Evolutionary conservation across 2,113 vertebrate genomes (phyloP).

Genomic region (Motacilla tschutschensis): DNA sequence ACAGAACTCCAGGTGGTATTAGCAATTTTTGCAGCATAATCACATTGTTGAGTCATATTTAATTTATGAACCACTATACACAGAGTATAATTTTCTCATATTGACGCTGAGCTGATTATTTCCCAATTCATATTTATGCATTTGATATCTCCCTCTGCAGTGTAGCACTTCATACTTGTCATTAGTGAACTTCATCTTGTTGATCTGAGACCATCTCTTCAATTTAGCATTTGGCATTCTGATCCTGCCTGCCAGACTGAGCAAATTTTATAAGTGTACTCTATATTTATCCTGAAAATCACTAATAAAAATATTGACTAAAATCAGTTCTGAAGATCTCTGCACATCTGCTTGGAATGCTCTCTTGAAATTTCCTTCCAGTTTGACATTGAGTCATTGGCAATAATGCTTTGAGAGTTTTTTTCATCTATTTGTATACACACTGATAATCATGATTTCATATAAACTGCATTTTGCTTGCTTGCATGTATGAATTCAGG

Average conservation of each 20-base stretch:
- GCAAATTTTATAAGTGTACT: slow-evolving; percentile 31
- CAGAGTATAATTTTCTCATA: slow-evolving; percentile 34
- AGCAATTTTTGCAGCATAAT: slow-evolving; percentile 25
- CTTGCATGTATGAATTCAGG: not conserved
- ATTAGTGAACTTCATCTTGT: slow-evolving; percentile 37
- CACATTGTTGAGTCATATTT: slow-evolving; percentile 47
- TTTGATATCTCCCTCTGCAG: slow-evolving; percentile 23
- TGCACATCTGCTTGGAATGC: slow-evolving; percentile 34
- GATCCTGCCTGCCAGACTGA: slow-evolving; percentile 21
- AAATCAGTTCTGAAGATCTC: slow-evolving; percentile 49
- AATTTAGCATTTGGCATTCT: slow-evolving; percentile 28
- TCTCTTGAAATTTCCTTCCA: slow-evolving; percentile 39
- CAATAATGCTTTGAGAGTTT: not conserved
- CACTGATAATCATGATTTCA: slow-evolving; percentile 10
- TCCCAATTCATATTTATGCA: slow-evolving; percentile 31
- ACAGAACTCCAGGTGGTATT: slow-evolving; percentile 21
- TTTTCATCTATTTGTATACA: slow-evolving; percentile 47
- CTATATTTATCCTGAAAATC: slow-evolving; percentile 50
- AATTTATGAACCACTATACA: slow-evolving; percentile 34
- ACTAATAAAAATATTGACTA: slow-evolving; percentile 64
- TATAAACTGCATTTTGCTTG: slow-evolving; percentile 1
- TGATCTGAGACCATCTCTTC: slow-evolving; percentile 31
- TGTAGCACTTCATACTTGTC: not conserved
- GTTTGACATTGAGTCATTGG: slow-evolving; percentile 33
- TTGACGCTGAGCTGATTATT: slow-evolving; percentile 23